A percentile compares a stretch with the other conserved stretches of the same genome.
phyloP scores from a whole-genome alignment of 2,113 vertebrate species.

The Cryptotis parvus region DNA sequence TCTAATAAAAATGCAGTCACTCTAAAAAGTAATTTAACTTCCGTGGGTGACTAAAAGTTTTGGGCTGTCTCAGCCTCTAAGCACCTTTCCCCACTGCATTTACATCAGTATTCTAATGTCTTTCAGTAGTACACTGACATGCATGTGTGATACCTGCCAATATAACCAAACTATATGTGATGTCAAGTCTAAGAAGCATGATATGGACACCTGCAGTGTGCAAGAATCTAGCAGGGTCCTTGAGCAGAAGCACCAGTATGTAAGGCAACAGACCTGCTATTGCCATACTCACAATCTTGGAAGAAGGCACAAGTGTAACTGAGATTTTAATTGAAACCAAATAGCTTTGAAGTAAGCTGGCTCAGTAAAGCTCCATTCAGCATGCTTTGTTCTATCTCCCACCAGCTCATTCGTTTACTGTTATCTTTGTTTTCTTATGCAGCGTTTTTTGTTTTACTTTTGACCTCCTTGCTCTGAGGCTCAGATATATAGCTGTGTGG shows the following conservation, averaged over 20 bases:
- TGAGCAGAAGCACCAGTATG: not conserved
- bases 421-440: constrained; percentile 26
- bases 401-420: not conserved
- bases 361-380: not conserved
- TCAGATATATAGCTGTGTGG: constrained; percentile 50
- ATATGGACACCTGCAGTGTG: constrained; percentile 38
- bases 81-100: not conserved
- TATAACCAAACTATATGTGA: not conserved
- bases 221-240: not conserved
- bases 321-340: constrained; percentile 16
- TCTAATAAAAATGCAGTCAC: not conserved
- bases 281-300: not conserved
- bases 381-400: not conserved
- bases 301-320: not conserved
- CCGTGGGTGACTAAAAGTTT: constrained; percentile 15
- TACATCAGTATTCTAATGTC: not conserved
- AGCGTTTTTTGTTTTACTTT: constrained; percentile 21
- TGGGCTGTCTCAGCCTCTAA: constrained; percentile 9
- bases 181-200: not conserved
- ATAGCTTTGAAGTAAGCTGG: not conserved
- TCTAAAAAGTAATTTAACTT: constrained; percentile 47
- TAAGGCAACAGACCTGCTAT: not conserved
- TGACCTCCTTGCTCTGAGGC: constrained; percentile 42
- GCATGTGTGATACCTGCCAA: not conserved
- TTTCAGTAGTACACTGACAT: constrained; percentile 40